Base-by-base conservation (phyloP, 2,888 invertebrate genomes). In the Nomada lathburiana region DNA sequence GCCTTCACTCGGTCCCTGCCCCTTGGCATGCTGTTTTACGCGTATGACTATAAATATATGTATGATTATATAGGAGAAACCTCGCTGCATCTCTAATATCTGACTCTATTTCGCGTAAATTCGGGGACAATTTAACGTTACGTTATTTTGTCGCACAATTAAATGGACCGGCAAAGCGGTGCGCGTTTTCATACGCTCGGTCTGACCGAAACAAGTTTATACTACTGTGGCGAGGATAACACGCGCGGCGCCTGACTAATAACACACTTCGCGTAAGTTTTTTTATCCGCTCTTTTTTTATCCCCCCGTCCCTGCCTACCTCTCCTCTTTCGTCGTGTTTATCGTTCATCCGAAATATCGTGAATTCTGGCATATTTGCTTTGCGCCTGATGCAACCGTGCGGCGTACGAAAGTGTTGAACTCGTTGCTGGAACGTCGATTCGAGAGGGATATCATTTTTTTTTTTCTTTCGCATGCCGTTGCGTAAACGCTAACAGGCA, bases 301-400 rank as follows among this genome's bases (percentile, higher is more conserved):
- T n/a, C n/a, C n/a, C 16, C 11, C 2, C 18, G 5, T 47, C 36
- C 47, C 36, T 36, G 36, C 7, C 36, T 36, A 36, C 36, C 36
- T 36, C 36, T 7, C 5, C 55, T 10, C 23, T 23, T 18, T 0
- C 50, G 1, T 50, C 23, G 7, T 52, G 13, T 63, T 53, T 36
- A 57, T 47, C 7, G 23, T 67, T 29, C 52, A 26, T 42, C 57
- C 13, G 47, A 69, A 63, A 64, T 59, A 67, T 44, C 16, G 53
- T n/a, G 36, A 70, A 50, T 16, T 23, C 26, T 55, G 26, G 29
- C 53, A 20, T 71, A 57, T 80, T 76, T 80, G 72, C 20, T 36
- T 63, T 44, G 26, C 52, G 50, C 72, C 67, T 13, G 55, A 50
- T 44, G 20, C 50, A 29, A 29, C 16, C 10, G 50, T n/a, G 2